phyloP scores from a whole-genome alignment of 1,140 invertebrate species.

The Plectrocnemia conspersa region DNA sequence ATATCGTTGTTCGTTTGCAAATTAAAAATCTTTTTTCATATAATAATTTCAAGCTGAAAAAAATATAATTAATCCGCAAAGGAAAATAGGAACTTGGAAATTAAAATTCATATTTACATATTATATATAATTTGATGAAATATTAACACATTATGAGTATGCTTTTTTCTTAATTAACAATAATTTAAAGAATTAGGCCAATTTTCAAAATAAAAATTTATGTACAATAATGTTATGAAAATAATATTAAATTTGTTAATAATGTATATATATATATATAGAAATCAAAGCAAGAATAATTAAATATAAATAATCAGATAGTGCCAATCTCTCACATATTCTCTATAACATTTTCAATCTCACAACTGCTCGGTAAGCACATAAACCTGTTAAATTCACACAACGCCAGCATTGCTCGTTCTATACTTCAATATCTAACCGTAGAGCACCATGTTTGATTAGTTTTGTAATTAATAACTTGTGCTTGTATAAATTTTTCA shows the following conservation, averaged over 20 bases:
- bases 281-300: background rate
- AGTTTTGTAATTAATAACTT: too few species aligned
- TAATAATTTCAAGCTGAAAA: constrained; percentile 33
- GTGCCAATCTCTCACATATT: background rate
- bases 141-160: too few species aligned
- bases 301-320: background rate
- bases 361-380: too few species aligned
- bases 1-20: constrained; percentile 28
- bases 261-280: background rate
- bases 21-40: constrained; percentile 24
- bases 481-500: too few species aligned
- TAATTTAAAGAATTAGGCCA: too few species aligned
- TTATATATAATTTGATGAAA: constrained; percentile 6
- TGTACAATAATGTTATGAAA: background rate
- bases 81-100: constrained; percentile 23
- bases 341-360: too few species aligned
- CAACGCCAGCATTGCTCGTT: constrained; percentile 17
- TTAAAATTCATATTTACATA: constrained; percentile 34
- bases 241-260: too few species aligned
- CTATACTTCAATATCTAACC: too few species aligned
- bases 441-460: too few species aligned
- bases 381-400: too few species aligned
- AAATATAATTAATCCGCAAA: constrained; percentile 16
- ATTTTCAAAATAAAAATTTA: too few species aligned
- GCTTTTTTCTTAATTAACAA: too few species aligned